Conservation (phyloP, 2,888 invertebrate genomes). For the Drosophila testacea region DNA sequence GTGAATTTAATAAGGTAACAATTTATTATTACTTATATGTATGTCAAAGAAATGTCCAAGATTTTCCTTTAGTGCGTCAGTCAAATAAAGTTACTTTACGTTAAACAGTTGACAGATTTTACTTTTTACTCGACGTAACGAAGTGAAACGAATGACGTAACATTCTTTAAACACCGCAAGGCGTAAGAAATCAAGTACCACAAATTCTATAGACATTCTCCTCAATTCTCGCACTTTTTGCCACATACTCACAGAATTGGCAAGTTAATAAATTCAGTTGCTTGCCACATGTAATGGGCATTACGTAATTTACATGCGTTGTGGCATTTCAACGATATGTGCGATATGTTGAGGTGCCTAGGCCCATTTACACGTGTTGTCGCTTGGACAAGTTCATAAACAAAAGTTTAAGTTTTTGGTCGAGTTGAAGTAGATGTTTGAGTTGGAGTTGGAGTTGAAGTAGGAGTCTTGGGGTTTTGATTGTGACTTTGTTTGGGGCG, state of each 20-base stretch:
- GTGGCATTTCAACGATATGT: slow-evolving; percentile 33
- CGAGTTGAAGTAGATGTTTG: background rate
- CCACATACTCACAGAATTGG: slow-evolving; percentile 10
- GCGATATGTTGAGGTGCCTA: slow-evolving; percentile 9
- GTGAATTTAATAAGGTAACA: background rate
- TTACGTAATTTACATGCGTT: slow-evolving; percentile 69
- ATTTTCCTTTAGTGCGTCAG: no score
- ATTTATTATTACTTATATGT: no score
- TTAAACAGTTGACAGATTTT: background rate
- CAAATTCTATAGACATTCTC: slow-evolving; percentile 10
- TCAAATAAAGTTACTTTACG: no score
- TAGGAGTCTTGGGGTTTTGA: slow-evolving; percentile 29
- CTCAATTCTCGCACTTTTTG: slow-evolving; percentile 18
- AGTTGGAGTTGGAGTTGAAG: slow-evolving; percentile 11
- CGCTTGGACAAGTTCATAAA: slow-evolving; percentile 71
- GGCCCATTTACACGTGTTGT: slow-evolving; percentile 52
- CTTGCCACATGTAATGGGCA: slow-evolving; percentile 44
- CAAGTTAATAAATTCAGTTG: slow-evolving; percentile 57
- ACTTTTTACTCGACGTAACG: background rate
- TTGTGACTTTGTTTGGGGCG: slow-evolving; percentile 35
- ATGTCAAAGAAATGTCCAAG: no score
- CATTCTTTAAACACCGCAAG: background rate
- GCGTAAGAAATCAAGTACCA: slow-evolving; percentile 4
- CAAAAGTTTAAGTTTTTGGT: slow-evolving; percentile 50
- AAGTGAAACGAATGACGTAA: slow-evolving; percentile 1